These are phyloP conservation scores for Zapornia atra DNA, from an alignment of 2,113 vertebrate genomes.

Conservation along the genomic window DNA sequence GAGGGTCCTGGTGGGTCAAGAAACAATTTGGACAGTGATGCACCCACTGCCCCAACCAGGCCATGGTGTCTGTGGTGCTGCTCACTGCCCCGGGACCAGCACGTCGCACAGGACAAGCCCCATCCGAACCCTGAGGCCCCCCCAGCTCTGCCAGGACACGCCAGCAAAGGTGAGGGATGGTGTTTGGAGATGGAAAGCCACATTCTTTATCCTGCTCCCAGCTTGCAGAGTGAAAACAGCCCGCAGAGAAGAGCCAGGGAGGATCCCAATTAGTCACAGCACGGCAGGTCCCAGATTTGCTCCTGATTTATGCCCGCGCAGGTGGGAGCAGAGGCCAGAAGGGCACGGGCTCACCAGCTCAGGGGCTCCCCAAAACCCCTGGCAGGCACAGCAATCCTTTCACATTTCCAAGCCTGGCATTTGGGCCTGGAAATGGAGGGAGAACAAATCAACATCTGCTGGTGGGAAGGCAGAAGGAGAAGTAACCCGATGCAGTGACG, in stretches of 20 bases:
- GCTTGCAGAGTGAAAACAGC: background rate
- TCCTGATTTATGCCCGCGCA: background rate
- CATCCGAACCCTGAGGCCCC: too few species aligned
- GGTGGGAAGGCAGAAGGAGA: background rate
- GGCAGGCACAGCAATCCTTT: background rate
- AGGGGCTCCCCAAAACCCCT: background rate
- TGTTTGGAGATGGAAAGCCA: background rate
- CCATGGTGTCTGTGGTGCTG: accelerated
- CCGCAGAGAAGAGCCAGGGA: background rate
- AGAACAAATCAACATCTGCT: background rate
- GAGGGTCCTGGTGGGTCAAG: background rate
- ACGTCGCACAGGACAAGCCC: background rate
- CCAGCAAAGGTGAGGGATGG: background rate
- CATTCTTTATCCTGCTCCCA: too few species aligned
- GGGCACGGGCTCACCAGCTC: background rate
- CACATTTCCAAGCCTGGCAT: background rate
- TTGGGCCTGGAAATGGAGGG: accelerated
- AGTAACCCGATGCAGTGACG: background rate
- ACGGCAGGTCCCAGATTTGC: background rate
- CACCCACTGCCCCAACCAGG: accelerated
- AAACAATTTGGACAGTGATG: background rate
- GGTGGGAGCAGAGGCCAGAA: background rate
- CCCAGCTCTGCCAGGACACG: accelerated
- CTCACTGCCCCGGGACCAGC: background rate
- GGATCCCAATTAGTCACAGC: background rate